Percentiles rank a stretch among this genome's conserved stretches.
These are phyloP conservation scores for Chironomus tepperi DNA, from an alignment of 1,140 invertebrate species.

Conservation along the genomic window DNA sequence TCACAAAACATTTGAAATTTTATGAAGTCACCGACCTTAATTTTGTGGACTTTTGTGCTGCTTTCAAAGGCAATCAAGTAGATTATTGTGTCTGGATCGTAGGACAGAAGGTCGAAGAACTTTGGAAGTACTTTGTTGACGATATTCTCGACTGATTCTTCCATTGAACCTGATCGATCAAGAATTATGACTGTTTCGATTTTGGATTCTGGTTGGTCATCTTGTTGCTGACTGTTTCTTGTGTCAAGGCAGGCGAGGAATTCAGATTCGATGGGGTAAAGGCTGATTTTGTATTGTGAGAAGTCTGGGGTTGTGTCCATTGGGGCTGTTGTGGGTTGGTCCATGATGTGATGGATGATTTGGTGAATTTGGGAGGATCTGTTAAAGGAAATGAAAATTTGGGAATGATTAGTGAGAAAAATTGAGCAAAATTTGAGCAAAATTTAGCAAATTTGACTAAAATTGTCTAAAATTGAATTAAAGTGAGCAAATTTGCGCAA, in stretches of 20 bases:
- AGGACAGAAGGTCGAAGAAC: neutral
- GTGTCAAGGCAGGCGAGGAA: neutral
- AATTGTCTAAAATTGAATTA: too few relatives aligned
- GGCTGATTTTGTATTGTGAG: neutral
- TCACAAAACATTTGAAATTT: neutral
- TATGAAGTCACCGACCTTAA: neutral
- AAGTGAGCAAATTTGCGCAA: too few relatives aligned
- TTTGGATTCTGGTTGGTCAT: neutral
- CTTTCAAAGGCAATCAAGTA: neutral
- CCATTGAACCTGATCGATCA: constrained; percentile 18
- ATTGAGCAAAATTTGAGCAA: too few relatives aligned
- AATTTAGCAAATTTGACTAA: too few relatives aligned
- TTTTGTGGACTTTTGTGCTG: neutral
- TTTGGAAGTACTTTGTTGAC: neutral
- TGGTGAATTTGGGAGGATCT: too few relatives aligned
- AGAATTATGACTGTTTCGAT: neutral
- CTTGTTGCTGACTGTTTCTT: neutral
- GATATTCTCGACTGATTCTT: neutral
- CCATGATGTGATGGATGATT: too few relatives aligned
- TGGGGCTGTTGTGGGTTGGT: too few relatives aligned
- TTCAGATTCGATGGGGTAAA: neutral
- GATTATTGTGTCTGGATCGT: neutral
- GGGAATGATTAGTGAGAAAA: too few relatives aligned
- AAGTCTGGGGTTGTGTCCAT: too few relatives aligned
- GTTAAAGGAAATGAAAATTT: too few relatives aligned